Evolutionary conservation across 1,140 invertebrate genomes (phyloP).

Genomic region (Ceratina calcarata): DNA sequence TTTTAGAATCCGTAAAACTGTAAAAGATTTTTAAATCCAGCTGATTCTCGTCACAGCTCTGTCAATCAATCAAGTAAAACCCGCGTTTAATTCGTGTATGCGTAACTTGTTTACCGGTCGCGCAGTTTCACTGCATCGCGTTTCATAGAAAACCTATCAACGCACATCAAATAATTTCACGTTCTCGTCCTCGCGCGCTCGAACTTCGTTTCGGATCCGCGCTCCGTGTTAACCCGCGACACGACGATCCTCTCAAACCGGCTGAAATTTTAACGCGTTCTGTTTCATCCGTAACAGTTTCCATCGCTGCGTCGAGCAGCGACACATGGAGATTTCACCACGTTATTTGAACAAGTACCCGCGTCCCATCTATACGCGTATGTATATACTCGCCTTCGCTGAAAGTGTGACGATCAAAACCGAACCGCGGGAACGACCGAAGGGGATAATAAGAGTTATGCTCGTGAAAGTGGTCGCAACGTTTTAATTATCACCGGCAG

Average conservation of each 20-base stretch:
- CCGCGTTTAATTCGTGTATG: too few relatives aligned
- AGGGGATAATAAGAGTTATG: slow-evolving; percentile 45
- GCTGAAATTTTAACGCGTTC: slow-evolving; percentile 11
- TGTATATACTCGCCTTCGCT: neutral
- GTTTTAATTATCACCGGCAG: slow-evolving; percentile 47
- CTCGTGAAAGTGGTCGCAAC: slow-evolving; percentile 41
- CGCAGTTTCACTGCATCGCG: neutral
- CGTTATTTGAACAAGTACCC: neutral
- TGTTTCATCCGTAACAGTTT: slow-evolving; percentile 9
- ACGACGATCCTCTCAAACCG: neutral
- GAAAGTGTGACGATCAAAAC: slow-evolving; percentile 27
- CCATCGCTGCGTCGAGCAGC: neutral
- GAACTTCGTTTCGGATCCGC: neutral
- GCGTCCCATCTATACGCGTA: neutral
- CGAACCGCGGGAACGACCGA: slow-evolving; percentile 2
- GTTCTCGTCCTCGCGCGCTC: too few relatives aligned
- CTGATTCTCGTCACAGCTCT: too few relatives aligned
- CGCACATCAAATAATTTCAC: neutral
- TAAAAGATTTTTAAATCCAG: too few relatives aligned
- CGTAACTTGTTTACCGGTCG: neutral
- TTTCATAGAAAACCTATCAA: neutral
- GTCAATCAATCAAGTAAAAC: too few relatives aligned
- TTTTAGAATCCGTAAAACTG: too few relatives aligned
- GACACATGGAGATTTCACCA: neutral
- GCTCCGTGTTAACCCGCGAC: slow-evolving; percentile 2